Evolutionary conservation across 1,140 invertebrate species (phyloP).

Genomic region (Phocides pigmalion): DNA sequence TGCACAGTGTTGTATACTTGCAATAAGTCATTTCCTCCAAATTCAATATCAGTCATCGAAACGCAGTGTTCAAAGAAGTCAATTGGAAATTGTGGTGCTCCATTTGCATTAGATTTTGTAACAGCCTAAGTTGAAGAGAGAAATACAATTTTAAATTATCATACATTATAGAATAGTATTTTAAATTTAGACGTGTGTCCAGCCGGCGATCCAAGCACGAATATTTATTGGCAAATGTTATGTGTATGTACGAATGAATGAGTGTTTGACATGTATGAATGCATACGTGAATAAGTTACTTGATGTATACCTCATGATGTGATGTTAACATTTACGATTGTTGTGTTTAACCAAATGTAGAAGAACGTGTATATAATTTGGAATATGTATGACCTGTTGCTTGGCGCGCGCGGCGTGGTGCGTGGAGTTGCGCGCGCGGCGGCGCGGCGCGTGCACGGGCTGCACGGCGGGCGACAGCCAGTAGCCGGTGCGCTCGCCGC

Average conservation of each 20-base stretch:
- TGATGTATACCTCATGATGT: too few relatives aligned
- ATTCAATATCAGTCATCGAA: constrained; percentile 96
- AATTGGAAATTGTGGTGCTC: constrained; percentile 90
- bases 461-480: constrained; percentile 93
- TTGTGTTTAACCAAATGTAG: too few relatives aligned
- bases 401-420: constrained; percentile 46
- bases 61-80: constrained; percentile 99
- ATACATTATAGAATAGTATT: too few relatives aligned
- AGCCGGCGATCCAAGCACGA: too few relatives aligned
- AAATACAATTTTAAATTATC: neutral
- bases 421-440: constrained; percentile 46
- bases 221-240: too few relatives aligned
- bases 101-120: constrained; percentile 66
- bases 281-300: too few relatives aligned
- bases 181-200: too few relatives aligned
- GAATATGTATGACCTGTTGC: too few relatives aligned
- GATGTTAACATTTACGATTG: too few relatives aligned
- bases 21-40: constrained; percentile 96
- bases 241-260: too few relatives aligned
- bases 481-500: constrained; percentile 90
- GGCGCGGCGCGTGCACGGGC: constrained; percentile 82
- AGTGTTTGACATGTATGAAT: too few relatives aligned
- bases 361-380: too few relatives aligned
- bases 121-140: constrained; percentile 47
- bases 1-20: constrained; percentile 98